phyloP scores from a whole-genome alignment of 2,113 vertebrate genomes.

The Malaclemys terrapin region DNA sequence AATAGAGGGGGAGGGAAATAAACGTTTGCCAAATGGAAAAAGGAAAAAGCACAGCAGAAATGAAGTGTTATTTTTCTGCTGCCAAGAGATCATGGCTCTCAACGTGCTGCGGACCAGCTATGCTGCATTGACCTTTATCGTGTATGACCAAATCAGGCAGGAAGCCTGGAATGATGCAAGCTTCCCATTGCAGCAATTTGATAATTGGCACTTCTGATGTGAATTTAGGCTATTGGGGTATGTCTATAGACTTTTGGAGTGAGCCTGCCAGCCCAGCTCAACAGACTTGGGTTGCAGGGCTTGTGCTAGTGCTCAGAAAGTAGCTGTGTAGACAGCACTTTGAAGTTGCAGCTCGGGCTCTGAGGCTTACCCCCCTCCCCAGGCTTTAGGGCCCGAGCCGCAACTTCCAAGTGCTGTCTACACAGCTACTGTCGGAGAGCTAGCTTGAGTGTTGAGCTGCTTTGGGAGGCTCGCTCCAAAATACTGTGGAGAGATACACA shows the following conservation, averaged over 20 bases:
- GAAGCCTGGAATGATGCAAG: background rate
- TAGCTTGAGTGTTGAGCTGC: background rate
- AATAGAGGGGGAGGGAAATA: background rate
- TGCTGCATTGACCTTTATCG: background rate
- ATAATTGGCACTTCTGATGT: constrained; percentile 1
- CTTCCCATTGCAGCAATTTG: background rate
- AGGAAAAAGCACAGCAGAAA: constrained; percentile 3
- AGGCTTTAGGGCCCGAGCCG: background rate
- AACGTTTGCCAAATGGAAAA: background rate
- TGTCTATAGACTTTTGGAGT: background rate
- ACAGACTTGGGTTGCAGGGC: background rate
- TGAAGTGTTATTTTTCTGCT: background rate
- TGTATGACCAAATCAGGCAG: background rate
- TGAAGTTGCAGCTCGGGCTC: background rate
- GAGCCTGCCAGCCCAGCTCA: background rate
- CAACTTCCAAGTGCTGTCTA: background rate
- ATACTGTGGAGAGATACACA: background rate
- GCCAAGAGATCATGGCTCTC: background rate
- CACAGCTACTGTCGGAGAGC: background rate
- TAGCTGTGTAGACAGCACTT: background rate
- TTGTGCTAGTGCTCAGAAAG: background rate
- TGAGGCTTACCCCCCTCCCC: no score
- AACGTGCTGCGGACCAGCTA: background rate
- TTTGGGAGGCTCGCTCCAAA: background rate
- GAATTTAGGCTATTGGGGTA: background rate